Conservation (phyloP, 2,113 vertebrate species). For the Balaenoptera acutorostrata region DNA sequence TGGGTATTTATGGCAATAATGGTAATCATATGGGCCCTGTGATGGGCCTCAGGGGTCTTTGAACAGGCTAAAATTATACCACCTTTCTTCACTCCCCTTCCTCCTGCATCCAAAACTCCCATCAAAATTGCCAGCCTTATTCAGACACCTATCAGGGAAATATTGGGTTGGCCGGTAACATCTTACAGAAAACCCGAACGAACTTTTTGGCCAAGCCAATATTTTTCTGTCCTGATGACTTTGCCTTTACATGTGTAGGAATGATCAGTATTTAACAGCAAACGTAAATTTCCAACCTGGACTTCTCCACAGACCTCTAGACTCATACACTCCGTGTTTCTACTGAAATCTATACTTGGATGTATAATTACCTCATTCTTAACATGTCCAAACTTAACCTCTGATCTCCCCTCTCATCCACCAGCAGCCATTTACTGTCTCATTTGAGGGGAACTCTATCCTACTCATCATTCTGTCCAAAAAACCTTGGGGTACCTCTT, state of each 20-base stretch:
- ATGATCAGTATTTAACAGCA: neutral
- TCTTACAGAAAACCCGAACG: fast-evolving
- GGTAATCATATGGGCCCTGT: neutral
- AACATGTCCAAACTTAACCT: neutral
- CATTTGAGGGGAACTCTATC: neutral
- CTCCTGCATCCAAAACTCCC: neutral
- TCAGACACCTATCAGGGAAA: neutral
- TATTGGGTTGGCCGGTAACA: no score
- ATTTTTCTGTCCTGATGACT: neutral
- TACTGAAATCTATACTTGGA: neutral
- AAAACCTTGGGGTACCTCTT: neutral
- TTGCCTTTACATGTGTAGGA: neutral
- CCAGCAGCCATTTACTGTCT: neutral
- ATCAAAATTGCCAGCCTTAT: neutral
- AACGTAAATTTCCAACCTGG: neutral
- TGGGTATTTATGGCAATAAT: neutral
- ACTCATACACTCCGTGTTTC: neutral
- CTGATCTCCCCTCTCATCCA: neutral
- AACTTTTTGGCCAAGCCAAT: neutral
- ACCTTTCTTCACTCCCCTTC: neutral
- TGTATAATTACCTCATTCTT: neutral
- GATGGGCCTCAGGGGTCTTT: neutral
- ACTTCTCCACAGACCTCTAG: neutral
- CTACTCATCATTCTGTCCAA: neutral
- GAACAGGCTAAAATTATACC: neutral